phyloP scores from a whole-genome alignment of 1,140 invertebrate genomes.

The Drosophila repleta region DNA sequence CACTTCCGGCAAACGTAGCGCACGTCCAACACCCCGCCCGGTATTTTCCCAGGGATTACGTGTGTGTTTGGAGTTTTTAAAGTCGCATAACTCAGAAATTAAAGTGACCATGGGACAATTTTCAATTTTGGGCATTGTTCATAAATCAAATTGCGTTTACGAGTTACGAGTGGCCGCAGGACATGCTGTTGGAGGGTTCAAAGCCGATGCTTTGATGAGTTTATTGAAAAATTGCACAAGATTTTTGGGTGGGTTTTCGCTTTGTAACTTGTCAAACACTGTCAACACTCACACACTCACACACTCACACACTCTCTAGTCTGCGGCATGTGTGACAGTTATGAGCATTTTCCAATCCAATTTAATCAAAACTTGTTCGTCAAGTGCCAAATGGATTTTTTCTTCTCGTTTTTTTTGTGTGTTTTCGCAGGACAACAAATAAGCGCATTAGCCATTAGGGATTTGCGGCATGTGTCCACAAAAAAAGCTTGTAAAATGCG shows the following conservation, averaged over 20 bases:
- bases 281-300: constrained; percentile 15
- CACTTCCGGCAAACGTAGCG: constrained; percentile 62
- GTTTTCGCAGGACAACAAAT: constrained; percentile 44
- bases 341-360: constrained; percentile 72
- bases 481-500: constrained; percentile 35
- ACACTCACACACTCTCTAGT: too few relatives aligned
- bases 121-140: constrained; percentile 73
- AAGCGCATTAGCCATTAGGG: constrained; percentile 60
- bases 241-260: constrained; percentile 67
- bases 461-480: constrained; percentile 70
- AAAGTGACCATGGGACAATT: constrained; percentile 81
- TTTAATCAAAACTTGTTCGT: constrained; percentile 63
- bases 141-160: constrained; percentile 81
- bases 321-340: constrained; percentile 69
- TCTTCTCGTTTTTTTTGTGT: not conserved
- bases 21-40: constrained; percentile 2
- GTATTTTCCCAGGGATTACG: constrained; percentile 22
- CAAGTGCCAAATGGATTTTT: constrained; percentile 45
- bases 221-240: constrained; percentile 71
- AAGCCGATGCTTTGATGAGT: constrained; percentile 70
- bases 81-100: constrained; percentile 81
- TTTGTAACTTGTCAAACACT: constrained; percentile 22
- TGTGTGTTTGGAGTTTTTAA: constrained; percentile 55
- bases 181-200: constrained; percentile 58
- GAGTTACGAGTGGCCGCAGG: constrained; percentile 60